These are phyloP conservation scores for Oreamnos americanus DNA, from an alignment of 2,113 vertebrate genomes.

Conservation along the genomic window DNA sequence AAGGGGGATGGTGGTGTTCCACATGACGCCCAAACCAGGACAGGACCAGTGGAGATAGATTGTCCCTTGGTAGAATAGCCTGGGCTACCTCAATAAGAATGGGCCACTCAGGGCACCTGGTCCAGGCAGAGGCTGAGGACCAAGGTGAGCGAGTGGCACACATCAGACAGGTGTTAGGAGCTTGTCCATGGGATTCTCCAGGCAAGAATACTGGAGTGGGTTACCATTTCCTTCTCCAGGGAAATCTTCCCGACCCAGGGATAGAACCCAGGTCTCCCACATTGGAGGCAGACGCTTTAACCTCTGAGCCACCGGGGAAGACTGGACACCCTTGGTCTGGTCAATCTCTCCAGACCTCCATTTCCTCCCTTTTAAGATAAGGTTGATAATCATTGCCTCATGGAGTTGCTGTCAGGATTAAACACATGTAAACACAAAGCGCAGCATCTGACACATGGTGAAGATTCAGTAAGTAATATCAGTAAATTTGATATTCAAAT, in stretches of 20 bases:
- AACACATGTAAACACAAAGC: background rate
- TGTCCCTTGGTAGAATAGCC: background rate
- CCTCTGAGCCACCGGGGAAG: too few species aligned
- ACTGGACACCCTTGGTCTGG: background rate
- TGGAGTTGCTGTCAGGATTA: background rate
- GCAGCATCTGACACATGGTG: background rate
- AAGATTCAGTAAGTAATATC: accelerated
- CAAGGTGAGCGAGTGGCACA: background rate
- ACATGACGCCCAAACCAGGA: background rate
- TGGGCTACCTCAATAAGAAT: background rate
- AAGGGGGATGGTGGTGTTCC: background rate
- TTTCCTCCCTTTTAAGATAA: background rate
- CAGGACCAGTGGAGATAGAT: background rate
- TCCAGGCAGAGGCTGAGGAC: background rate
- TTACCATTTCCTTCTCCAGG: too few species aligned
- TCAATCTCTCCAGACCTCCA: background rate
- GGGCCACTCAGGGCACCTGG: background rate
- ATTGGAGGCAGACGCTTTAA: too few species aligned
- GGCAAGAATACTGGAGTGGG: too few species aligned
- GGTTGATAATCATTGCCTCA: background rate
- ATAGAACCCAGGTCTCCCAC: too few species aligned
- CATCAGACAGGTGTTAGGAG: background rate
- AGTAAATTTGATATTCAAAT: too few species aligned
- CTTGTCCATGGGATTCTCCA: background rate
- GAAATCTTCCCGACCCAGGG: too few species aligned